These are phyloP conservation scores for Hippocampus zosterae DNA, from an alignment of 2,113 vertebrate genomes.

Conservation along the genomic window DNA sequence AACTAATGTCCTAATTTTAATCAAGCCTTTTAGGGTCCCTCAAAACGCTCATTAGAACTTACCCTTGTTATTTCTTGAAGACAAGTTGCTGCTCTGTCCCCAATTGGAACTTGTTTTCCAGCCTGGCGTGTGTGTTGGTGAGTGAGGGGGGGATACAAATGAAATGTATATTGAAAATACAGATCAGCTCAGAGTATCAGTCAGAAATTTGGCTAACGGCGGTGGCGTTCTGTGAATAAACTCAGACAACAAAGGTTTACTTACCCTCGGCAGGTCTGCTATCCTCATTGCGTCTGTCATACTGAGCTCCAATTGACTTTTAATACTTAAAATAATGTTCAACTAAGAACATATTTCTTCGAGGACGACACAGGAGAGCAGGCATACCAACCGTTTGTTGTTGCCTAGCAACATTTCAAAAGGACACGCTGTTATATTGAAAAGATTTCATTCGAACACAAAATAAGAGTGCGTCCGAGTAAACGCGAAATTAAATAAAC, in stretches of 20 bases:
- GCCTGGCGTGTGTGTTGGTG: slow-evolving; percentile 61
- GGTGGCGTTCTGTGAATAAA: neutral
- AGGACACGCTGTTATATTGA: neutral
- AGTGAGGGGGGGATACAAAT: neutral
- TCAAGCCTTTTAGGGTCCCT: neutral
- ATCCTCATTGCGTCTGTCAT: slow-evolving; percentile 17
- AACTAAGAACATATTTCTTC: neutral
- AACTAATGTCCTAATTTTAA: neutral
- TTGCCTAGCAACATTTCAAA: slow-evolving; percentile 13
- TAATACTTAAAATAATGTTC: neutral
- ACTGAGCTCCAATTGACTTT: neutral
- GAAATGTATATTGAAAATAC: neutral
- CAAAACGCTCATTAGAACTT: slow-evolving; percentile 1
- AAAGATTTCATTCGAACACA: neutral
- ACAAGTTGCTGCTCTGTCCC: slow-evolving; percentile 58
- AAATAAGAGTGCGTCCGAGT: neutral
- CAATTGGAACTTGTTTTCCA: slow-evolving; percentile 67
- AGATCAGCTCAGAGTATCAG: neutral
- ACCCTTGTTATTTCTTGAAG: slow-evolving; percentile 57
- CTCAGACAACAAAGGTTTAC: neutral
- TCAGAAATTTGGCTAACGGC: neutral
- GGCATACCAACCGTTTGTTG: neutral
- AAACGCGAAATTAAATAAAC: neutral
- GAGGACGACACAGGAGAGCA: neutral
- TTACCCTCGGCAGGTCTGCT: slow-evolving; percentile 46